Conservation (phyloP, 2,797 vertebrate species). For the Phrynocephalus vlangalii region DNA sequence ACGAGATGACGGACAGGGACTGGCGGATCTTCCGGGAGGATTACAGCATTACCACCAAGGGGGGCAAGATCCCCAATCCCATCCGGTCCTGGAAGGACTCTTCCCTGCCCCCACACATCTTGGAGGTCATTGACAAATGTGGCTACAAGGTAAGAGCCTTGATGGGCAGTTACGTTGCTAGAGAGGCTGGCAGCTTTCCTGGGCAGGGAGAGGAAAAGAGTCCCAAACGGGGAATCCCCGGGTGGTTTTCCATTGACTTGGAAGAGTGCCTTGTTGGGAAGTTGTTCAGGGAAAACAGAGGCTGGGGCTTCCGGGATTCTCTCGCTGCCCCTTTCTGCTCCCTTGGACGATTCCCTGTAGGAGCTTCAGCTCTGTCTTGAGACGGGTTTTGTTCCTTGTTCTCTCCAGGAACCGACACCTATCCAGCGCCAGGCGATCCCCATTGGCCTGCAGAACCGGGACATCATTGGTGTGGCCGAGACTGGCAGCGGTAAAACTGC, state of each 20-base stretch:
- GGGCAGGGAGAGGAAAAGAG: too few relatives aligned
- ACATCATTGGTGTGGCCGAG: conserved; percentile 98
- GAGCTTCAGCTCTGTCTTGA: background rate
- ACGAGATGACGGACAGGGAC: conserved; percentile 98
- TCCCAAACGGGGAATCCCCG: background rate
- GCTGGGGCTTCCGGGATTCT: background rate
- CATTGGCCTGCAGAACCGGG: conserved; percentile 96
- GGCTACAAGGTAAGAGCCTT: conserved; percentile 91
- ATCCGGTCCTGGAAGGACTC: conserved; percentile 99
- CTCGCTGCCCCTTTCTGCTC: background rate
- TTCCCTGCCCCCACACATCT: conserved; percentile 90
- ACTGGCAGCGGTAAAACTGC: conserved; percentile 97
- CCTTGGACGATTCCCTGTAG: background rate
- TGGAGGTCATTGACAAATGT: conserved; percentile 98
- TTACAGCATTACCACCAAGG: conserved; percentile 99
- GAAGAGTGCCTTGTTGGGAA: background rate
- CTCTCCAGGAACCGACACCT: conserved; percentile 90
- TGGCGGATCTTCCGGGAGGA: conserved; percentile 98
- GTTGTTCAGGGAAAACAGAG: fast-evolving
- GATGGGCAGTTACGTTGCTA: background rate
- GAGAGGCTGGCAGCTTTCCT: too few relatives aligned
- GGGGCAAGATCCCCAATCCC: conserved; percentile 97
- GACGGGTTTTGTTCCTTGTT: background rate
- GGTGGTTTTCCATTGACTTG: background rate
- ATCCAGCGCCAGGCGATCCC: conserved; percentile 99